Conservation (phyloP, 2,113 vertebrate genomes). For the Callaeas wilsoni region DNA sequence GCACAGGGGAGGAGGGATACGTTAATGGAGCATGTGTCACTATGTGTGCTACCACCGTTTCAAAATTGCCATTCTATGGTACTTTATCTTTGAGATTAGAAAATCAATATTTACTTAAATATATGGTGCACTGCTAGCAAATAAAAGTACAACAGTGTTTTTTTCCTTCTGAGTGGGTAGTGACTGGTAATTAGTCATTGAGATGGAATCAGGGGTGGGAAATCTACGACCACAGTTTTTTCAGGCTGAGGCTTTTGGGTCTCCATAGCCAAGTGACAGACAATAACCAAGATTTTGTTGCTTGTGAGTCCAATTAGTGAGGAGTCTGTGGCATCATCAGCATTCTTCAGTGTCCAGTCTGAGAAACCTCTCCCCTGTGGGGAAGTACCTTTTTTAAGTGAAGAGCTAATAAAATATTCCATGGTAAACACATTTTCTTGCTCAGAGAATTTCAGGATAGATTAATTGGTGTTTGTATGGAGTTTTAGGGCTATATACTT, state of each 20-base stretch:
- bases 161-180: not conserved
- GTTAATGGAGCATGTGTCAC: not conserved
- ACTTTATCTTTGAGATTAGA: constrained; percentile 35
- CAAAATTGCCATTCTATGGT: constrained; percentile 8
- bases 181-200: constrained; percentile 34
- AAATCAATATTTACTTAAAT: constrained; percentile 62
- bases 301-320: not conserved
- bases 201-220: not conserved
- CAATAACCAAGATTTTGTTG: not conserved
- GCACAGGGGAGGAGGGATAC: not conserved
- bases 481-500: constrained; percentile 28
- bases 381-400: not conserved
- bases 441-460: not conserved
- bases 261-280: not conserved
- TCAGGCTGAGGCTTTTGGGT: not conserved
- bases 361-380: not conserved
- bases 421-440: constrained; percentile 28
- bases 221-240: not conserved
- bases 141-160: not conserved
- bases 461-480: constrained; percentile 32
- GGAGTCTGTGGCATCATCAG: not conserved
- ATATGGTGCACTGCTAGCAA: constrained; percentile 36
- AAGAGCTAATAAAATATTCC: constrained; percentile 25
- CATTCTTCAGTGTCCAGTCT: not conserved
- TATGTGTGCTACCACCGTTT: not conserved